Percentiles rank a stretch among this genome's conserved stretches.
These are phyloP conservation scores for Gymnopithys bicolor DNA, from an alignment of 2,797 vertebrate species.

Conservation along the genomic window DNA sequence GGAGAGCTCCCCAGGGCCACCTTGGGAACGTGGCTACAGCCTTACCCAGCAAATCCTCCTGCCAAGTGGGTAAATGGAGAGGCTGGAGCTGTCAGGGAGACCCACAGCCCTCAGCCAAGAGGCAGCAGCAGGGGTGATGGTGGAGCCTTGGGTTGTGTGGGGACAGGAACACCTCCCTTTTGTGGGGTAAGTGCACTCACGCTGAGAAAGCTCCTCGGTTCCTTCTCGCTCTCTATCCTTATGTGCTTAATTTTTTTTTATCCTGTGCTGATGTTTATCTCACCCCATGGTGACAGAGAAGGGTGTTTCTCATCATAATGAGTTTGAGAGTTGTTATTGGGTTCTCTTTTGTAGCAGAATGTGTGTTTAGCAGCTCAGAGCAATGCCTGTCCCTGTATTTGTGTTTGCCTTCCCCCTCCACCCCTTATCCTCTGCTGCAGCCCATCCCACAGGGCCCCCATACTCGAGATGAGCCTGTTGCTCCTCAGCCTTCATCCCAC, in stretches of 20 bases:
- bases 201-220: neutral
- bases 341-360: neutral
- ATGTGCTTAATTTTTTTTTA: neutral
- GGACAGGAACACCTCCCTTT: neutral
- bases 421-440: neutral
- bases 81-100: neutral
- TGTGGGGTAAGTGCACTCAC: neutral
- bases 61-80: neutral
- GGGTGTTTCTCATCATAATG: neutral
- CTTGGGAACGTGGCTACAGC: neutral
- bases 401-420: neutral
- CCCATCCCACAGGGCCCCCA: neutral
- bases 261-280: neutral
- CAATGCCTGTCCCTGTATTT: neutral
- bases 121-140: neutral
- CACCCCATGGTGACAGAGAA: neutral
- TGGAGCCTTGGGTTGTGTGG: neutral
- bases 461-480: neutral
- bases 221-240: neutral
- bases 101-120: neutral
- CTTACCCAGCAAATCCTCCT: neutral
- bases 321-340: neutral
- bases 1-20: neutral
- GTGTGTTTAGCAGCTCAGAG: neutral
- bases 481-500: neutral